These are phyloP conservation scores for Glaucomys volans DNA, from an alignment of 2,113 vertebrate species.

Conservation along the genomic window DNA sequence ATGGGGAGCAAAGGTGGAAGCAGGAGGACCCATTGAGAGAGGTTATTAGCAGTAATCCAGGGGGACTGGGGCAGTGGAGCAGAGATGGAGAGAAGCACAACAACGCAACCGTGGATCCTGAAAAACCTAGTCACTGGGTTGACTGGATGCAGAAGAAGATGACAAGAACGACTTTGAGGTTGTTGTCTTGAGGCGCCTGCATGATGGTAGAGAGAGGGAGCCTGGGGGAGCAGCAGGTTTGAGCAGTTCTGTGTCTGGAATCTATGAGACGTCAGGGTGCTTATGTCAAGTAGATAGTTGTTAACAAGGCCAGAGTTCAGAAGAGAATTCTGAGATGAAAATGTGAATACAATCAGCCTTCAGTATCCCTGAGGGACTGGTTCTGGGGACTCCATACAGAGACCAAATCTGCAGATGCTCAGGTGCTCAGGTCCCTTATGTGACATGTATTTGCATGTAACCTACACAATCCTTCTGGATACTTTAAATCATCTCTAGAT, in stretches of 20 bases:
- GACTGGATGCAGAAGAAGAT: neutral
- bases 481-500: too few relatives aligned
- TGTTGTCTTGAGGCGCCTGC: neutral
- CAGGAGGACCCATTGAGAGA: neutral
- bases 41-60: neutral
- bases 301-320: neutral
- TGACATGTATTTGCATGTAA: too few relatives aligned
- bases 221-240: neutral
- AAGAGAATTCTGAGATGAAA: constrained; percentile 20
- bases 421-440: too few relatives aligned
- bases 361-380: neutral
- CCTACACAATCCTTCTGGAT: too few relatives aligned
- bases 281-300: neutral
- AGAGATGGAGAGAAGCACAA: neutral
- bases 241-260: neutral
- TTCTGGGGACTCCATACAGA: neutral
- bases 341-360: neutral
- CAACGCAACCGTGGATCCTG: neutral
- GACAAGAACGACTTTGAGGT: neutral
- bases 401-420: neutral
- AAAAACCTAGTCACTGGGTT: neutral
- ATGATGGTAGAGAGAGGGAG: neutral
- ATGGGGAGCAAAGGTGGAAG: too few relatives aligned
- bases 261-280: neutral
- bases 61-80: neutral